Conservation (phyloP, 2,888 invertebrate species). For the Caradrina kadenii region DNA sequence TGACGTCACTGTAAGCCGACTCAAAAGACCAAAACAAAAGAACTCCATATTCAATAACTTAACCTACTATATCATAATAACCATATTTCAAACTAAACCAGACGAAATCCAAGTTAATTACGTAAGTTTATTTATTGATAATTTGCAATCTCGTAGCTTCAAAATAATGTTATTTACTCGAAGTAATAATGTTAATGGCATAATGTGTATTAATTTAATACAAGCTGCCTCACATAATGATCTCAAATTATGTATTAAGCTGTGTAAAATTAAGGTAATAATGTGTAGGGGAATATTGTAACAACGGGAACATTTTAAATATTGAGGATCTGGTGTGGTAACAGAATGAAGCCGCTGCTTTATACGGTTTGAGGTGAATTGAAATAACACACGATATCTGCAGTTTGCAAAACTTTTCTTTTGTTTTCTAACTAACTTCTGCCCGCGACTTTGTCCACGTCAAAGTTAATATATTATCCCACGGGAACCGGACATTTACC, state of each 20-base stretch:
- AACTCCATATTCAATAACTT: not conserved
- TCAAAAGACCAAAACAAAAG: no score
- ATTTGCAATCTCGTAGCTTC: constrained; percentile 26
- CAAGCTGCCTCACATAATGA: constrained; percentile 29
- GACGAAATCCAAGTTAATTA: constrained; percentile 28
- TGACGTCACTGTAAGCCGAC: no score
- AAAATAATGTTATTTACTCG: constrained; percentile 30
- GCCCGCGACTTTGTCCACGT: no score
- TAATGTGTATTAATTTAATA: constrained; percentile 48
- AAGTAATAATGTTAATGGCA: constrained; percentile 37
- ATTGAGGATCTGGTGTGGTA: not conserved
- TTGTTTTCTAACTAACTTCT: no score
- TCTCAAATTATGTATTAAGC: constrained; percentile 49
- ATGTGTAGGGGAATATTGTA: constrained; percentile 18
- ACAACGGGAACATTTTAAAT: constrained; percentile 27
- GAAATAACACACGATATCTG: no score
- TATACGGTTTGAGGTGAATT: not conserved
- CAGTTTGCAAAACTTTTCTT: no score
- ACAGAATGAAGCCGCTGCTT: not conserved
- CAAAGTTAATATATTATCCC: no score
- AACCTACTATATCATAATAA: constrained; percentile 22
- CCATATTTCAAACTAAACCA: constrained; percentile 29
- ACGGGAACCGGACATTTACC: no score
- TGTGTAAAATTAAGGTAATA: constrained; percentile 18
- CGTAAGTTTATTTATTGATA: constrained; percentile 42